These are phyloP conservation scores for Zeus faber DNA, from an alignment of 2,113 vertebrate genomes.

Conservation along the genomic window DNA sequence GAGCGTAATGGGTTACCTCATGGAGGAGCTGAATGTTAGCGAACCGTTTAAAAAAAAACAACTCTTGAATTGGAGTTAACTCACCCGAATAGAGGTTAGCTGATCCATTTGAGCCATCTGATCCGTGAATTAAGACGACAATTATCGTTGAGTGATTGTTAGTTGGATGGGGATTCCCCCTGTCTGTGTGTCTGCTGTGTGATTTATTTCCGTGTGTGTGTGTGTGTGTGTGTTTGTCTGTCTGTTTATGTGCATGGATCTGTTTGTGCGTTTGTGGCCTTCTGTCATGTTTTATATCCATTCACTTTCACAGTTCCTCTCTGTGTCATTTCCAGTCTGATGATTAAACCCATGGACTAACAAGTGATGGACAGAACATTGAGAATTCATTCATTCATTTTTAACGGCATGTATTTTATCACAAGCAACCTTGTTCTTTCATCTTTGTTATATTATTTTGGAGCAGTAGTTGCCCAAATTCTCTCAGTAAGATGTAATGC, in stretches of 20 bases:
- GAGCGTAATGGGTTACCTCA: conserved; percentile 19
- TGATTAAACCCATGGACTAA: too few relatives aligned
- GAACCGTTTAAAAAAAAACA: neutral
- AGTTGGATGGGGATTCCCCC: conserved; percentile 60
- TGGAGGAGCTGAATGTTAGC: conserved; percentile 10
- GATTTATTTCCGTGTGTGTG: neutral
- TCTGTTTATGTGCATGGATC: neutral
- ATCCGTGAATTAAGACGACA: conserved; percentile 45
- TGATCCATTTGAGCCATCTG: conserved; percentile 29
- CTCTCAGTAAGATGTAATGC: too few relatives aligned
- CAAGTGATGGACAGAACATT: too few relatives aligned
- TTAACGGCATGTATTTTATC: neutral
- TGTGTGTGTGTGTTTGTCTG: conserved; percentile 7
- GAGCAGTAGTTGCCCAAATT: too few relatives aligned
- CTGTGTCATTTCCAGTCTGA: neutral
- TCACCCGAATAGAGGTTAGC: conserved; percentile 13
- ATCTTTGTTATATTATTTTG: too few relatives aligned
- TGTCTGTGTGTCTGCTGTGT: too few relatives aligned
- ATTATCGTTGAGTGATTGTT: conserved; percentile 27
- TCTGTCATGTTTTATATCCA: too few relatives aligned
- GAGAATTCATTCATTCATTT: too few relatives aligned
- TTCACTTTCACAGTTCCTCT: neutral
- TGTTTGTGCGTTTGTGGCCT: too few relatives aligned
- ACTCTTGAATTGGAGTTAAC: conserved; percentile 27
- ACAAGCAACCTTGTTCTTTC: too few relatives aligned